phyloP scores from a whole-genome alignment of 1,140 invertebrate species.

The Heterodera schachtii region DNA sequence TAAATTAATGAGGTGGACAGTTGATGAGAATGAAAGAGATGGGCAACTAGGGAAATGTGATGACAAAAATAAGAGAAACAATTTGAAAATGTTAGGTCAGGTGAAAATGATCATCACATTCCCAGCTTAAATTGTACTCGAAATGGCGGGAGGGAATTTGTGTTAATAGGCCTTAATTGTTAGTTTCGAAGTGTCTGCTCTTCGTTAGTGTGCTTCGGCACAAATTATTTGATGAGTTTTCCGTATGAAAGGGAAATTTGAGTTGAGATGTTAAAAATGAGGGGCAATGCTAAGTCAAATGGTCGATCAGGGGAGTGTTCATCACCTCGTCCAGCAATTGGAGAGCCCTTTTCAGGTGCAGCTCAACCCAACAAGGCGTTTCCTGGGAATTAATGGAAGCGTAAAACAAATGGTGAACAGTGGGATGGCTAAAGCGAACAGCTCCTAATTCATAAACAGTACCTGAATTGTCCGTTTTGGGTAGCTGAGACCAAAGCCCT shows the following conservation, averaged over 20 bases:
- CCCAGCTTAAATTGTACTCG: no score
- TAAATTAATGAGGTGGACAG: not conserved
- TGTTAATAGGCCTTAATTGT: not conserved
- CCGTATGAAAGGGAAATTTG: not conserved
- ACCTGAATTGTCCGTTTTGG: constrained; percentile 23
- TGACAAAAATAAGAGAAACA: not conserved
- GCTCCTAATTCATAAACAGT: not conserved
- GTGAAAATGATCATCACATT: no score
- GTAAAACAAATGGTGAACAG: no score
- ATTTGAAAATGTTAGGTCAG: no score
- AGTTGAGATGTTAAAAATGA: not conserved
- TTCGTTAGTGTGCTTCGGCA: not conserved
- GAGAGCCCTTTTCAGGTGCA: constrained; percentile 44
- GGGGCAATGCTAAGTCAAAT: not conserved
- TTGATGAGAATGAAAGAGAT: not conserved
- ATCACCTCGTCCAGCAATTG: constrained; percentile 48
- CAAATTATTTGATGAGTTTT: not conserved
- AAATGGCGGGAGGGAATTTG: not conserved
- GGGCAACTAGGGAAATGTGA: not conserved
- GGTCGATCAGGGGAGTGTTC: constrained; percentile 31
- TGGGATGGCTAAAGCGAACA: no score
- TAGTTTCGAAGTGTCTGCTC: not conserved
- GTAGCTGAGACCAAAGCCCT: constrained; percentile 48
- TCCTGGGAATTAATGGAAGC: constrained; percentile 21
- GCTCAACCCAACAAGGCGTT: constrained; percentile 44